Conservation (phyloP, 2,888 invertebrate species). For the Trypoxylon attenuatum region DNA sequence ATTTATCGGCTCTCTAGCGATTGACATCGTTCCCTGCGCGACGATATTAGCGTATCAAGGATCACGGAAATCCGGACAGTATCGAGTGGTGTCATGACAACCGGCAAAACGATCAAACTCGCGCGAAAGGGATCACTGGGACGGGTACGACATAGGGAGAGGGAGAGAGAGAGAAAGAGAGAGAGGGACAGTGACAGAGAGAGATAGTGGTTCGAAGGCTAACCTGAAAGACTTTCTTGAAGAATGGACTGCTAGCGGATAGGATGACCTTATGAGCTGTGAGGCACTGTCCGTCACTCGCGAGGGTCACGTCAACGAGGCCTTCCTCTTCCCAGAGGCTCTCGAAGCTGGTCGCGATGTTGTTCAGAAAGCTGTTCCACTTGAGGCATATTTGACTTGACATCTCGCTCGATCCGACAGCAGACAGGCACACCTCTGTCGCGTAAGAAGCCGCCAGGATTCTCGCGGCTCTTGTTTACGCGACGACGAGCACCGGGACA, state of each 20-base stretch:
- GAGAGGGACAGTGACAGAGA: too few species aligned
- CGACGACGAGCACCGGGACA: slow-evolving; percentile 6
- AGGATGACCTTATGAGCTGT: slow-evolving; percentile 83
- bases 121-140: too few species aligned
- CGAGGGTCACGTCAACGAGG: slow-evolving; percentile 81
- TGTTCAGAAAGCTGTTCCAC: slow-evolving; percentile 82
- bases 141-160: too few species aligned
- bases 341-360: slow-evolving; percentile 80
- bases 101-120: background rate
- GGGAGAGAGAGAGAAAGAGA: too few species aligned
- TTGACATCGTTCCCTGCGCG: too few species aligned
- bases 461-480: too few species aligned
- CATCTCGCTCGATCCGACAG: slow-evolving; percentile 52
- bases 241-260: slow-evolving; percentile 82
- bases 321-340: slow-evolving; percentile 80
- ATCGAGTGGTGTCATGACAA: background rate
- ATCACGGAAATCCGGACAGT: background rate
- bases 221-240: slow-evolving; percentile 81
- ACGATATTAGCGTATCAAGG: background rate
- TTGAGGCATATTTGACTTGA: slow-evolving; percentile 81
- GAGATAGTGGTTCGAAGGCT: too few species aligned
- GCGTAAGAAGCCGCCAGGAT: too few species aligned
- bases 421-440: too few species aligned
- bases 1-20: too few species aligned
- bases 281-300: slow-evolving; percentile 81